phyloP scores from a whole-genome alignment of 2,888 invertebrate genomes.

The Pristionchus maxplancki region DNA sequence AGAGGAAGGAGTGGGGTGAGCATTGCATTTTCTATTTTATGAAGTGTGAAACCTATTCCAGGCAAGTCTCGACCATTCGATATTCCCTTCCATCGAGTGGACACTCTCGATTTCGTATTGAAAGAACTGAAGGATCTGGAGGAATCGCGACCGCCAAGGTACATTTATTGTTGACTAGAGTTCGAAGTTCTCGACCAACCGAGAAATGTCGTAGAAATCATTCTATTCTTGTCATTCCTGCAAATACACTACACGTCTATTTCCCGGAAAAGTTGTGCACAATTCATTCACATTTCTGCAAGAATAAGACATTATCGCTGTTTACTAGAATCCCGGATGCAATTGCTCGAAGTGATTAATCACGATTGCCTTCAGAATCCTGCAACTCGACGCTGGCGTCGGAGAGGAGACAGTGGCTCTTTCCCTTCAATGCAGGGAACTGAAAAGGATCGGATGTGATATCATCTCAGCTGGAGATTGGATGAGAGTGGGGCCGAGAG shows the following conservation, averaged over 20 bases:
- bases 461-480: slow-evolving; percentile 10
- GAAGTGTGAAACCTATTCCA: background rate
- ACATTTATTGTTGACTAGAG: too few relatives aligned
- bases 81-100: slow-evolving; percentile 21
- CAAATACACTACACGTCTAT: background rate
- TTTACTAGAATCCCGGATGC: background rate
- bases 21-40: background rate
- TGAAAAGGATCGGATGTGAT: slow-evolving; percentile 34
- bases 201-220: too few relatives aligned
- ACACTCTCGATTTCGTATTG: slow-evolving; percentile 26
- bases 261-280: background rate
- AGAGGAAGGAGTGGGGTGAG: slow-evolving; percentile 39
- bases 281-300: background rate
- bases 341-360: too few relatives aligned
- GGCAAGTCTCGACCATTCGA: slow-evolving; percentile 8
- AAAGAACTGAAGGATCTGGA: background rate
- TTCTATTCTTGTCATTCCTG: background rate
- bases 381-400: slow-evolving; percentile 41
- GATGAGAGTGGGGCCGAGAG: slow-evolving; percentile 15
- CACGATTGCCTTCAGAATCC: background rate
- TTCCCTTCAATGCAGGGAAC: background rate
- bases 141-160: slow-evolving; percentile 9
- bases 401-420: slow-evolving; percentile 44
- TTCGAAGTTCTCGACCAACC: too few relatives aligned
- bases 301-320: background rate